Base-by-base conservation (phyloP, 2,888 invertebrate species). In the Lottia scabra region DNA sequence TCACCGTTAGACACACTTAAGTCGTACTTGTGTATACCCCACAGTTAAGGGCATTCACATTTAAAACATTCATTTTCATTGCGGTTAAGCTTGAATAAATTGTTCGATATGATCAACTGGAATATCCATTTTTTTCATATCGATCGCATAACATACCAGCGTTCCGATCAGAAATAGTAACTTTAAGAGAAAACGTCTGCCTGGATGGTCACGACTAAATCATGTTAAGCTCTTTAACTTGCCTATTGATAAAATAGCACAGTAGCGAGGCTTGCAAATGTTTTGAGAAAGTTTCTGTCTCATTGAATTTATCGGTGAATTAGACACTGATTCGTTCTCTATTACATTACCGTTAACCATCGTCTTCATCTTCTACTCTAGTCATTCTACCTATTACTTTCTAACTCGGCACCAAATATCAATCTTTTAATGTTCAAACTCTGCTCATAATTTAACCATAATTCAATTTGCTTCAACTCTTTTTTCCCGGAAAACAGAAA, bases 201-300 rank as follows among this genome's bases (percentile, higher is more conserved):
- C 56, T 56, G 56, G 56, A 23, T 56, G 56, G 10, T 56, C 56
- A 23, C 19, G 56, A 19, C 13, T 56, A 56, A 23, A 23, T 23
- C 19, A 56, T 13, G 19, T 56, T 56, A 19, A 56, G 23, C 23
- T 56, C 56, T 56, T 23, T 56, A 56, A 56, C 19, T 13, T 56
- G 23, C 19, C 56, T 56, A 56, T 56, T 56, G 56, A 56, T 23
- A 56, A 56, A 56, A 56, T 56, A 56, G 56, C 56, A 56, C 56
- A 23, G 56, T 56, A 23, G 19, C 23, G 56, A 23, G 56, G 56
- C 56, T 56, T 56, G 56, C 56, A 56, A 56, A 56, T 23, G 56
- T 56, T 56, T 56, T 56, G 56, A 56, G 56, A 56, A 56, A 56
- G 56, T 56, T 56, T 56, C 56, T 19, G 56, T 56, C 56, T 56